phyloP scores from a whole-genome alignment of 2,888 invertebrate genomes.

The Lochmaea crataegi region DNA sequence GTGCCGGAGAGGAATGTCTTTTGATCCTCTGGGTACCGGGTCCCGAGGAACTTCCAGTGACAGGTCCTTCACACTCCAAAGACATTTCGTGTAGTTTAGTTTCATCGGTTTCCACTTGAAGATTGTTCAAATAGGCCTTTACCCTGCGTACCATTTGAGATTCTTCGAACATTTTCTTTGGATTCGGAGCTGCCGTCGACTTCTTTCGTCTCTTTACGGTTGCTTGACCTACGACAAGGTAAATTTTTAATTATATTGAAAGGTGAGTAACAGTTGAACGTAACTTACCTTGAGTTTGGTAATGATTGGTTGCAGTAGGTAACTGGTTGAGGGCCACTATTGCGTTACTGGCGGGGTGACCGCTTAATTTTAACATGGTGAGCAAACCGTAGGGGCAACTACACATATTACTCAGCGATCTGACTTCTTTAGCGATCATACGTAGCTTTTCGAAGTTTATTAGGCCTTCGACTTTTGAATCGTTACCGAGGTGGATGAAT shows the following conservation, averaged over 20 bases:
- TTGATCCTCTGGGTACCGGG: slow-evolving; percentile 67
- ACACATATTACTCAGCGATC: slow-evolving; percentile 92
- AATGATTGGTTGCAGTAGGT: slow-evolving; percentile 77
- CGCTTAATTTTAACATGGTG: slow-evolving; percentile 86
- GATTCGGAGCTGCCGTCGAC: slow-evolving; percentile 90
- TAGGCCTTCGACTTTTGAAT: slow-evolving; percentile 87
- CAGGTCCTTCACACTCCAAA: slow-evolving; percentile 84
- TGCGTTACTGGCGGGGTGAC: slow-evolving; percentile 87
- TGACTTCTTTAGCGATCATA: slow-evolving; percentile 97
- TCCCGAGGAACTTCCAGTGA: slow-evolving; percentile 64
- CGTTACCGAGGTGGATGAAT: slow-evolving; percentile 97
- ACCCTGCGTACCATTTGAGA: slow-evolving; percentile 98
- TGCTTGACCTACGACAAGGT: slow-evolving; percentile 73
- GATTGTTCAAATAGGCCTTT: slow-evolving; percentile 92
- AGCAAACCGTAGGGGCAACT: slow-evolving; percentile 91
- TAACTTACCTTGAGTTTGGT: slow-evolving; percentile 63
- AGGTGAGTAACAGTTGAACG: neutral
- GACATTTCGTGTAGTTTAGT: slow-evolving; percentile 90
- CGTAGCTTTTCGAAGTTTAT: slow-evolving; percentile 98
- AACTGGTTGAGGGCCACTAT: slow-evolving; percentile 91
- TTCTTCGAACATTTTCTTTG: slow-evolving; percentile 99
- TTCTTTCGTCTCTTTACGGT: slow-evolving; percentile 92
- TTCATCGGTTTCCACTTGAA: slow-evolving; percentile 94
- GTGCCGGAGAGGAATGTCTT: slow-evolving; percentile 92
- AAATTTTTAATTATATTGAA: neutral